Evolutionary conservation across 2,888 invertebrate genomes (phyloP), one percentile per base, ranked within the genome.

Genomic region (Torymus tubicola): DNA sequence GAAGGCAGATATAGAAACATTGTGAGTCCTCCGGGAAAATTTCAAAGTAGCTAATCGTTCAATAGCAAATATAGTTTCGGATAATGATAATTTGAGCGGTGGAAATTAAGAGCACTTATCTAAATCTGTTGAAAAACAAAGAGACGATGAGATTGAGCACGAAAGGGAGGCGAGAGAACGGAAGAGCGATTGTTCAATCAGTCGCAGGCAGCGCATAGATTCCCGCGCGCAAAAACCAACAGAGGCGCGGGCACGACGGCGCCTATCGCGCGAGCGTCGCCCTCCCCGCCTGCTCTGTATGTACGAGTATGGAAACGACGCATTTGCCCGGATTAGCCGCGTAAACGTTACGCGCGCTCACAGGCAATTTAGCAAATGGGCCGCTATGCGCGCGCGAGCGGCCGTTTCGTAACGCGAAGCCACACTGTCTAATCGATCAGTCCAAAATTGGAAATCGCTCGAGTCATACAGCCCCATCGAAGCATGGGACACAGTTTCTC

Each of bases 361-460:
- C 31, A 31, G 55, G 70, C 80, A 80, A 75, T 75, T 80, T 75
- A 71, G 80, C 65, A 75, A 75, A 75, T 75, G 75, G 65, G 42
- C 42, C 42, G 42, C 60, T 24, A 18, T 58, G 8, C 42, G 58
- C 42, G 31, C 55, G 55, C 52, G 4, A 13, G 65, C 18, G n/a
- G n/a, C n/a, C n/a, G 52, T 80, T 71, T 70, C 75, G 61, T 80
- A 75, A 80, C 64, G 57, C 58, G 53, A 12, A 21, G 16, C 58
- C 5, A 10, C 5, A 10, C n/a, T 50, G 31, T 52, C 69, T 65
- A 64, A 80, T 80, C 80, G 80, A 80, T 80, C 75, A 16, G 31
- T 16, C 75, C 80, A 24, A 80, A 80, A 80, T 80, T 75, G 71
- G 75, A 71, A 67, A 71, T 5, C 75, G 24, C 78, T 42, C 42